phyloP scores from a whole-genome alignment of 2,797 vertebrate species.

The Myotis planiceps region DNA sequence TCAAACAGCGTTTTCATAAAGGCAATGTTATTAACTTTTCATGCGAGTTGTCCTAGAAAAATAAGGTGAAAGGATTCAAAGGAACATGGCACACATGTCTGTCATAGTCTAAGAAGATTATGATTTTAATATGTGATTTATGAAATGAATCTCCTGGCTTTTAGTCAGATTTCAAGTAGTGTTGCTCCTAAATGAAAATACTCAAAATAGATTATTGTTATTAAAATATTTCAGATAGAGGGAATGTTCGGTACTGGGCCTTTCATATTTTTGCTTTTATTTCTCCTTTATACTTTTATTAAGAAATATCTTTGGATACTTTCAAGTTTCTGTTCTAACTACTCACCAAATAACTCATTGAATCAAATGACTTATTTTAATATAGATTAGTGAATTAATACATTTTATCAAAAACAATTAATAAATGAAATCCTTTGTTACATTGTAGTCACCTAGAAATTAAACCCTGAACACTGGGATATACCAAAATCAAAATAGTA shows the following conservation, averaged over 20 bases:
- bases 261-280: not conserved
- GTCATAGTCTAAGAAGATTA: not conserved
- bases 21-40: not conserved
- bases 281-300: not conserved
- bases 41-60: not conserved
- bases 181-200: not conserved
- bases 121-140: not conserved
- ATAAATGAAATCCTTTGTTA: constrained; percentile 17
- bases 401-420: not conserved
- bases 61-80: not conserved
- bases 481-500: constrained; percentile 13
- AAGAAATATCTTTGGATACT: not conserved
- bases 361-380: constrained; percentile 12
- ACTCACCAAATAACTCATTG: not conserved
- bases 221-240: not conserved
- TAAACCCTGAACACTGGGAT: constrained; percentile 1
- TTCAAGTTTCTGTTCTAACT: not conserved
- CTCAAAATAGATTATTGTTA: not conserved
- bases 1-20: not conserved
- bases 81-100: not conserved
- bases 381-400: not conserved
- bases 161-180: not conserved
- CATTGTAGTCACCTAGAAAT: constrained; percentile 37
- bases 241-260: not conserved
- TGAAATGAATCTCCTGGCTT: not conserved